Evolutionary conservation across 2,113 vertebrate genomes (phyloP).

Genomic region (Catharus bicknelli): DNA sequence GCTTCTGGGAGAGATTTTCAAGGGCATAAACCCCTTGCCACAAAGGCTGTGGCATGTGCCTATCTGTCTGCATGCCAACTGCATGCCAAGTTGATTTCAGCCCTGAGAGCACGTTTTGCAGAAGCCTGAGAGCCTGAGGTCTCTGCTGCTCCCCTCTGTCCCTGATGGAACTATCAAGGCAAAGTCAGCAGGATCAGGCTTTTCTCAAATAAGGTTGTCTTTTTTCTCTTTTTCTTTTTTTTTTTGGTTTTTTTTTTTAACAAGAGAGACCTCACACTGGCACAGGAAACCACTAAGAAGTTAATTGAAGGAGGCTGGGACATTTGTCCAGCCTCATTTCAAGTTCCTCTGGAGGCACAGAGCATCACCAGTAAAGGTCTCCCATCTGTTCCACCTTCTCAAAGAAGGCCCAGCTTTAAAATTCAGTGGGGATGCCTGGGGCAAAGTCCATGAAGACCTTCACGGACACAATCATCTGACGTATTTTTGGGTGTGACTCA

Average conservation of each 20-base stretch:
- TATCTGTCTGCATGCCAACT: neutral
- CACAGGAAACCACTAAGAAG: neutral
- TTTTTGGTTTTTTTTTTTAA: neutral
- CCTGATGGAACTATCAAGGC: neutral
- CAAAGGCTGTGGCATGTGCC: neutral
- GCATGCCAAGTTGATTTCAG: neutral
- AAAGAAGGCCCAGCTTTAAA: neutral
- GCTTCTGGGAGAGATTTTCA: neutral
- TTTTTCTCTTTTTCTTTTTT: no score
- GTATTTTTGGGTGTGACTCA: conserved; percentile 35
- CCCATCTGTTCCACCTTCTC: neutral
- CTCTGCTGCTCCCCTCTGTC: neutral
- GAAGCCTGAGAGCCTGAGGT: neutral
- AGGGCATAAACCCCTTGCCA: neutral
- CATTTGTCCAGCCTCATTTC: neutral
- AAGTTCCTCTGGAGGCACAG: fast-evolving
- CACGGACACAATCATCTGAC: neutral
- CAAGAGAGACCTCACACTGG: neutral
- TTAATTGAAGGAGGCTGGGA: neutral
- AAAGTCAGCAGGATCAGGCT: neutral
- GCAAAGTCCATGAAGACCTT: neutral
- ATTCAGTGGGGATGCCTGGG: neutral
- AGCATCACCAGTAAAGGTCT: neutral
- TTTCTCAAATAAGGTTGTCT: neutral
- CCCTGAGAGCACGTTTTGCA: neutral